Conservation (phyloP, 2,113 vertebrate species). For the Otocyon megalotis region DNA sequence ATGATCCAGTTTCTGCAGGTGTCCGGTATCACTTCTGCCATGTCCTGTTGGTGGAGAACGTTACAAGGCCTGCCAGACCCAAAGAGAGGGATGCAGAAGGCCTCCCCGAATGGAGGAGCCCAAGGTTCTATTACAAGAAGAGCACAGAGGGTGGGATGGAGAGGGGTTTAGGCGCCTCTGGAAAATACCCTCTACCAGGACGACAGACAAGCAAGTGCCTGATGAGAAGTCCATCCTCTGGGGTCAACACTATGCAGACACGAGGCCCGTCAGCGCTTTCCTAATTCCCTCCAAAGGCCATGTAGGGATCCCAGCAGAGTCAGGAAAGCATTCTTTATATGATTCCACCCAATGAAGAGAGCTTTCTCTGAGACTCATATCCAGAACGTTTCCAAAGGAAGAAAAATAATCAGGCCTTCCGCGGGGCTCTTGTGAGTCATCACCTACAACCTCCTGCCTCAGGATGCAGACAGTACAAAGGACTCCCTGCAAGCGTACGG, state of each 20-base stretch:
- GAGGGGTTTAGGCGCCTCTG: background rate
- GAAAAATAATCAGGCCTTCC: background rate
- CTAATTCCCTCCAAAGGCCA: background rate
- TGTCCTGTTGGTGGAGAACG: background rate
- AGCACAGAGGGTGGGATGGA: rapidly evolving
- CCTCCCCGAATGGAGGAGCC: too few relatives aligned
- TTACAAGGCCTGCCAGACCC: background rate
- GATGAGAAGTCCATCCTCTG: background rate
- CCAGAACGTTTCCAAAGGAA: background rate
- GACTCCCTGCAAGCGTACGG: background rate
- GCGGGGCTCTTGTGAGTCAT: background rate
- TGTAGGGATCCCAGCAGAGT: background rate
- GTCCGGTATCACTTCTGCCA: rapidly evolving
- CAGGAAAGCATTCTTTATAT: background rate
- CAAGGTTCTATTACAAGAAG: background rate
- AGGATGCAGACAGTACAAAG: background rate
- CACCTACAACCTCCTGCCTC: background rate
- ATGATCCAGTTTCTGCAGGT: background rate
- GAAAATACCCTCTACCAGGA: rapidly evolving
- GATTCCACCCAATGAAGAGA: background rate
- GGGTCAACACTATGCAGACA: rapidly evolving
- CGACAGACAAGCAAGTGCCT: background rate
- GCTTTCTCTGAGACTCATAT: background rate
- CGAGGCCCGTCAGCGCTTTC: rapidly evolving
- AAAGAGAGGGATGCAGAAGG: background rate